A percentile compares a stretch with the other conserved stretches of the same genome.
Evolutionary conservation across 37 sponge, comb jelly and placozoan species (phyloP).

Genomic region (Theonella swinhoei): DNA sequence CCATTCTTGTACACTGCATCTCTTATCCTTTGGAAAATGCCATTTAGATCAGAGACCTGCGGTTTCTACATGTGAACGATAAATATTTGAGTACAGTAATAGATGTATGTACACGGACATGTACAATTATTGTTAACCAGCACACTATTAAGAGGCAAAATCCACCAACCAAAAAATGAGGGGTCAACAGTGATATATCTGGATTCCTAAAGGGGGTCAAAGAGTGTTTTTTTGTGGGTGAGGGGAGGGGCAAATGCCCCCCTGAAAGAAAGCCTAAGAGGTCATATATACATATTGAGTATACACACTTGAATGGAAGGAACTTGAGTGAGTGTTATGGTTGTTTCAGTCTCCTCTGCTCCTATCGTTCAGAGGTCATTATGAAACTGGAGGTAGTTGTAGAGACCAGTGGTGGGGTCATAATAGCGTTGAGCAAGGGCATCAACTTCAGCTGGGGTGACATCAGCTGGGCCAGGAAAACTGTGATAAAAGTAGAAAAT

Average conservation of each 20-base stretch:
- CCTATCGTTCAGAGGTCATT: conserved; percentile 42
- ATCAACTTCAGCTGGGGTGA: conserved; percentile 51
- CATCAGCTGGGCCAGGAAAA: conserved; percentile 79
- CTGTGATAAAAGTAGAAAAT: conserved; percentile 72
- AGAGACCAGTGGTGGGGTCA: conserved; percentile 60
- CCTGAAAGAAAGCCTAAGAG: no score
- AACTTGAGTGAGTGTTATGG: neutral
- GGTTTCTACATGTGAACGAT: neutral
- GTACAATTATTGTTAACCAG: neutral
- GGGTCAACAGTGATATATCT: no score
- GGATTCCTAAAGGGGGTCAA: no score
- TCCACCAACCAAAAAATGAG: no score
- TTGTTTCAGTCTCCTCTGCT: neutral
- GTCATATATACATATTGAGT: neutral
- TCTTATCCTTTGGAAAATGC: conserved; percentile 31
- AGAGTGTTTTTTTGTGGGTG: neutral
- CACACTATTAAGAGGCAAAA: neutral
- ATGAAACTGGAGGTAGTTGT: conserved; percentile 79
- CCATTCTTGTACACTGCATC: conserved; percentile 90
- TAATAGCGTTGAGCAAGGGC: conserved; percentile 54
- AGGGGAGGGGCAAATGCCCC: neutral
- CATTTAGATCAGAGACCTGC: conserved; percentile 13
- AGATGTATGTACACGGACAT: no score
- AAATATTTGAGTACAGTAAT: neutral
- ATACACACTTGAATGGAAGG: neutral